These are phyloP conservation scores for Phodopus roborovskii DNA, from an alignment of 2,113 vertebrate species.

Conservation along the genomic window DNA sequence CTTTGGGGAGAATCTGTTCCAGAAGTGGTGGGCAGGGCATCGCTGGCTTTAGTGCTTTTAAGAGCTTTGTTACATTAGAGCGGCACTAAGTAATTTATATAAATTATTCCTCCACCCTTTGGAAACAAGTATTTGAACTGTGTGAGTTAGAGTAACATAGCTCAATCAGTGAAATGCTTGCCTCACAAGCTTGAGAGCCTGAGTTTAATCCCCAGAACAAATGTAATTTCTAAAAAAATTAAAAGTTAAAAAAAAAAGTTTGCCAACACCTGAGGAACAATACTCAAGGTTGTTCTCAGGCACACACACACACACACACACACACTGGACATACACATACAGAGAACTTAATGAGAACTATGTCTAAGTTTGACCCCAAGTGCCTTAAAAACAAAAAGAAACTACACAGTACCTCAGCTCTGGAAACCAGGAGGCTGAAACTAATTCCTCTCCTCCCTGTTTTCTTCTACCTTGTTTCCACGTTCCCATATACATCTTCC, in stretches of 20 bases:
- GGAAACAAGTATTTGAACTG: constrained; percentile 27
- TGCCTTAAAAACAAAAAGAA: not conserved
- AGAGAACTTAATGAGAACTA: not conserved
- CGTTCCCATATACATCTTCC: not conserved
- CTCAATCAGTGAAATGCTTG: not conserved
- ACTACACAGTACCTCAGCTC: not conserved
- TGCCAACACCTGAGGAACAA: not conserved
- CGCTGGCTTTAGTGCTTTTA: constrained; percentile 10
- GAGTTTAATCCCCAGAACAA: not conserved
- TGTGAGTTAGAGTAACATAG: not conserved
- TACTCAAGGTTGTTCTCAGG: not conserved
- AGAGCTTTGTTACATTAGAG: not conserved
- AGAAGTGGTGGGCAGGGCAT: not conserved
- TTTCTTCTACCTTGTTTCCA: not conserved
- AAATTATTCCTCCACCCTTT: not conserved
- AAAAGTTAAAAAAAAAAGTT: not conserved
- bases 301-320: not conserved
- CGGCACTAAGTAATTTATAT: constrained; percentile 7
- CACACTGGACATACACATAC: not conserved
- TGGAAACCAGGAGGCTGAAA: not conserved
- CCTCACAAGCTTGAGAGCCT: not conserved
- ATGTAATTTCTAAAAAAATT: not conserved
- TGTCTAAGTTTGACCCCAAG: not conserved
- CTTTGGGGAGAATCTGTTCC: not conserved
- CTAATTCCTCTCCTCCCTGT: not conserved